Percentiles rank a stretch among this genome's conserved stretches.
Evolutionary conservation across 2,113 vertebrate species (phyloP).

Genomic region (Thermophis baileyi): DNA sequence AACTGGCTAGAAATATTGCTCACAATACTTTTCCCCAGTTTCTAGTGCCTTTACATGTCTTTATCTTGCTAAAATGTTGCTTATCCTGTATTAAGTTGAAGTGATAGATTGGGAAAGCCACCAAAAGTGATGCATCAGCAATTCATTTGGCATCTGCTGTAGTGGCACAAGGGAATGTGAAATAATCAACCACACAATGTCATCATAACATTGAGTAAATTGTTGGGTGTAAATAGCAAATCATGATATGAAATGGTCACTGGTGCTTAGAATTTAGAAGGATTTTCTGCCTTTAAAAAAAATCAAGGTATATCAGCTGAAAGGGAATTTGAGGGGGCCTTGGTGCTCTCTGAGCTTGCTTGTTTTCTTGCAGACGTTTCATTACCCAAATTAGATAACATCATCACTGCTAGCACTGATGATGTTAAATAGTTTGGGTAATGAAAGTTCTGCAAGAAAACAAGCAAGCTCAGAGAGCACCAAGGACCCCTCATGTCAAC

Average conservation of each 20-base stretch:
- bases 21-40: not conserved
- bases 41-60: slow-evolving; percentile 1
- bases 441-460: not conserved
- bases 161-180: not conserved
- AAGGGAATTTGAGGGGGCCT: not conserved
- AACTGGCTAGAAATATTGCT: slow-evolving; percentile 43
- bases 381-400: not conserved
- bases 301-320: not conserved
- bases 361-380: not conserved
- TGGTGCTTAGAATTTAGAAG: not conserved
- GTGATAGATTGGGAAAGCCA: slow-evolving; percentile 16
- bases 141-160: not conserved
- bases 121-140: not conserved
- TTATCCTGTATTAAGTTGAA: slow-evolving; percentile 6
- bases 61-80: slow-evolving; percentile 22
- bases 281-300: not conserved
- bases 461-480: not conserved
- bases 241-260: not conserved
- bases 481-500: not conserved
- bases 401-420: not conserved
- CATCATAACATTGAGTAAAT: slow-evolving; percentile 7
- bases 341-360: not conserved
- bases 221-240: not conserved
- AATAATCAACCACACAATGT: not conserved
- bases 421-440: not conserved